phyloP scores from a whole-genome alignment of 2,113 vertebrate species.

The Hippolais icterina region DNA sequence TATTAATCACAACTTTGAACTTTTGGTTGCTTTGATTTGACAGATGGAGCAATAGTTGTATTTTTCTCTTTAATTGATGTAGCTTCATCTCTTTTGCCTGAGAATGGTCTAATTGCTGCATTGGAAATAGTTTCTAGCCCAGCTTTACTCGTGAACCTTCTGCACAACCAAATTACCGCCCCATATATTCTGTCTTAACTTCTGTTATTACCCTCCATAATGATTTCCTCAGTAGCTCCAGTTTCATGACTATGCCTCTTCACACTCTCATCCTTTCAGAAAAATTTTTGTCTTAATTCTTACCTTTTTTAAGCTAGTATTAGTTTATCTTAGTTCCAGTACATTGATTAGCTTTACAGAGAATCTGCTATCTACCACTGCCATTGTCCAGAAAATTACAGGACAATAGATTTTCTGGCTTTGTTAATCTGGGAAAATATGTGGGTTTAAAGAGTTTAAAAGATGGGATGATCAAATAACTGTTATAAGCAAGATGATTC shows the following conservation, averaged over 20 bases:
- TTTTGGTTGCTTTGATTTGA: constrained; percentile 9
- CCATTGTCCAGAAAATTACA: background rate
- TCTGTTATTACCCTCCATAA: background rate
- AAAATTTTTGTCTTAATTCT: background rate
- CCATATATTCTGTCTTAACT: background rate
- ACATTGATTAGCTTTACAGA: background rate
- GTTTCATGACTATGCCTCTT: background rate
- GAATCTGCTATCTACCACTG: background rate
- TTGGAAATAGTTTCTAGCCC: background rate
- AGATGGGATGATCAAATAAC: background rate
- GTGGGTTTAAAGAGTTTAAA: background rate
- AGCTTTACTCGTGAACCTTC: background rate
- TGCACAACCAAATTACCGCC: background rate
- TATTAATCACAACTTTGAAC: background rate
- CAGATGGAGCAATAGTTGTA: background rate
- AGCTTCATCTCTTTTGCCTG: background rate
- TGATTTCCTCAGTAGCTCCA: background rate
- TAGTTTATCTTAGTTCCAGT: background rate
- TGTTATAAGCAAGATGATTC: background rate
- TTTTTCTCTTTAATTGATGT: background rate
- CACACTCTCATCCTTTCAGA: background rate
- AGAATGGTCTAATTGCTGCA: background rate
- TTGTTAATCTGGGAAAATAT: background rate
- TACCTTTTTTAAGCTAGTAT: background rate
- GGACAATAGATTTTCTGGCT: background rate